Base-by-base conservation (phyloP, 2,888 invertebrate species). In the Agriopis marginaria region DNA sequence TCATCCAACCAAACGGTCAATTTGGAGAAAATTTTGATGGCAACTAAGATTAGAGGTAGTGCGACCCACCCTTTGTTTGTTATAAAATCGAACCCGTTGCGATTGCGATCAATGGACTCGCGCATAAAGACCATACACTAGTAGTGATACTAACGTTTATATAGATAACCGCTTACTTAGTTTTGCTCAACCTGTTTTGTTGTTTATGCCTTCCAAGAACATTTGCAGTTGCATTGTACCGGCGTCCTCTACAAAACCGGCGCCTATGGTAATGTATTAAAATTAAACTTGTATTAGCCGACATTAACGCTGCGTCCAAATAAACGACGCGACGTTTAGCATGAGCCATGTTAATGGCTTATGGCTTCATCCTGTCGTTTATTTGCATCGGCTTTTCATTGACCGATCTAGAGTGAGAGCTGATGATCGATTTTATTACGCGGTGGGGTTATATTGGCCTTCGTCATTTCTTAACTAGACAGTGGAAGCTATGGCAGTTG, bases 341-440 rank as follows among this genome's bases (percentile, higher is more conserved):
- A 69, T 64, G 68, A 61, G 50, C 64, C 64, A 69, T 69, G 68
- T 64, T 69, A 69, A 68, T 59, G 63, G 64, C 66, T 68, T 69
- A 72, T 74, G 61, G 69, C 66, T 69, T 69, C 67, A 71, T 67
- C 66, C 60, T 62, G 68, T 71, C 63, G 63, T 75, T 75, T 75
- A 74, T 75, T 75, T 75, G 75, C 72, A 74, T 73, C 69, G 66
- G 71, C 75, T 75, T 75, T 71, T 73, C 73, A 75, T 73, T 72
- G 71, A 75, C 74, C 70, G 71, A 71, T 68, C 54, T 51, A 58
- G 65, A 6, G 56, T 51, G 40, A 40, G 45, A 62, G 61, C 49
- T 40, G 17, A 5, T 40, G 68, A 8, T 14, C 9, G 7, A 12
- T 68, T 59, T 42, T 6, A 54, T 68, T 60, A 60, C 63, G 11